Conservation (phyloP, 2,888 invertebrate genomes). For the Drosophila tripunctata region DNA sequence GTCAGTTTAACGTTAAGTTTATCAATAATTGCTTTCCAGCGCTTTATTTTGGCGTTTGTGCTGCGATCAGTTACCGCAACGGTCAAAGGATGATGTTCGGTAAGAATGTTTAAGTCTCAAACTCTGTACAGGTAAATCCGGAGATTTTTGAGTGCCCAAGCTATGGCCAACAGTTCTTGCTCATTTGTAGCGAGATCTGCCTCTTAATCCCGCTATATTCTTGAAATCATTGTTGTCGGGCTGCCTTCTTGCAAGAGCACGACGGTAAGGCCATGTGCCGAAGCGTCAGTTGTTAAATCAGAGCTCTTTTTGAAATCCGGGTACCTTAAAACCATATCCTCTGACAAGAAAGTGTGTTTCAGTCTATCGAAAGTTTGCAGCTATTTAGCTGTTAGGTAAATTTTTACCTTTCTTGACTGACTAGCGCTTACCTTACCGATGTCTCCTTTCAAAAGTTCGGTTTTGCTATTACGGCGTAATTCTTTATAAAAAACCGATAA, state of each 20-base stretch:
- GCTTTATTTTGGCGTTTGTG: too few species aligned
- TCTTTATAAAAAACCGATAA: not conserved
- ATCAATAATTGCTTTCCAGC: too few species aligned
- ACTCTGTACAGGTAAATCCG: conserved; percentile 5
- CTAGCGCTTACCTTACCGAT: not conserved
- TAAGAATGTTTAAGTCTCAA: not conserved
- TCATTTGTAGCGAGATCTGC: conserved; percentile 11
- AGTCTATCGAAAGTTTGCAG: conserved; percentile 1
- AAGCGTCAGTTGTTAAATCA: conserved; percentile 10
- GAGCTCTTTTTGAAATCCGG: conserved; percentile 7
- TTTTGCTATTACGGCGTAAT: not conserved
- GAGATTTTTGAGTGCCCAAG: conserved; percentile 1
- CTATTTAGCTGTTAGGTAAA: not conserved
- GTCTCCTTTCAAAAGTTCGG: not conserved
- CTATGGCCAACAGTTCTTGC: conserved; percentile 4
- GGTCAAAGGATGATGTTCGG: not conserved
- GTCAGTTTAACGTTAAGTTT: too few species aligned
- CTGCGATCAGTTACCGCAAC: not conserved
- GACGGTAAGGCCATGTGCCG: conserved; percentile 2
- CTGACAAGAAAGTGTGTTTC: conserved; percentile 2
- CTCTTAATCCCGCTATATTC: not conserved
- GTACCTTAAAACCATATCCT: conserved; percentile 2
- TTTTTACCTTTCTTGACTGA: not conserved
- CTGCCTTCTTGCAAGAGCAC: conserved; percentile 1
- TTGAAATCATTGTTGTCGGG: conserved; percentile 9